These are phyloP conservation scores for Plebejus anna DNA, from an alignment of 2,888 invertebrate species.

Conservation along the genomic window DNA sequence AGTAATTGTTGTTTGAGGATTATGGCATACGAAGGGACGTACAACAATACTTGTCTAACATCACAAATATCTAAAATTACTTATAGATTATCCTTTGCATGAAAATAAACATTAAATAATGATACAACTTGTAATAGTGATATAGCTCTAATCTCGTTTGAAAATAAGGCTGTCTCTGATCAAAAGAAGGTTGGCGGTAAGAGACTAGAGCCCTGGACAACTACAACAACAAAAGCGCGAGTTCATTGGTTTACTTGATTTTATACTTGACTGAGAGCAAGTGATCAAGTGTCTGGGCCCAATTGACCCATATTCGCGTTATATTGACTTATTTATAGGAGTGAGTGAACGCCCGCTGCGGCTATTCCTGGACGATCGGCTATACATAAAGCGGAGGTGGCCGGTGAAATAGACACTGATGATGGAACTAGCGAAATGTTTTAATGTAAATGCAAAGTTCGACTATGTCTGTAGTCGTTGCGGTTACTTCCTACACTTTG, in stretches of 20 bases:
- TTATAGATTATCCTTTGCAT: background rate
- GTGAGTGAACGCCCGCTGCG: constrained; percentile 33
- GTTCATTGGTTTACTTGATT: background rate
- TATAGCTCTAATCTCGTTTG: too few species aligned
- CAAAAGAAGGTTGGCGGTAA: too few species aligned
- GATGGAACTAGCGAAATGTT: background rate
- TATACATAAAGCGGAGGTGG: constrained; percentile 15
- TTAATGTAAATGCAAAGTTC: background rate
- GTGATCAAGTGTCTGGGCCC: constrained; percentile 1
- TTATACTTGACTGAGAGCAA: background rate
- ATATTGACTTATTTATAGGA: constrained; percentile 37
- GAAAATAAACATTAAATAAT: background rate
- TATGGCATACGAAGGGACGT: background rate
- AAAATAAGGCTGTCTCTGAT: too few species aligned
- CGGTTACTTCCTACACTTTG: too few species aligned
- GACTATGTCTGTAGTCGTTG: too few species aligned
- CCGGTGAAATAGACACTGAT: constrained; percentile 20
- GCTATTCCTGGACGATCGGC: constrained; percentile 8
- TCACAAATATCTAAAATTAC: background rate
- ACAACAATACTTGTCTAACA: background rate
- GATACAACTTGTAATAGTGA: background rate
- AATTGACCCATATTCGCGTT: constrained; percentile 33
- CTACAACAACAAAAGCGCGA: background rate
- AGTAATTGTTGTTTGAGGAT: constrained; percentile 1
- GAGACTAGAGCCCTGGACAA: background rate